phyloP scores from a whole-genome alignment of 1,140 invertebrate species.

The Drepana arcuata region DNA sequence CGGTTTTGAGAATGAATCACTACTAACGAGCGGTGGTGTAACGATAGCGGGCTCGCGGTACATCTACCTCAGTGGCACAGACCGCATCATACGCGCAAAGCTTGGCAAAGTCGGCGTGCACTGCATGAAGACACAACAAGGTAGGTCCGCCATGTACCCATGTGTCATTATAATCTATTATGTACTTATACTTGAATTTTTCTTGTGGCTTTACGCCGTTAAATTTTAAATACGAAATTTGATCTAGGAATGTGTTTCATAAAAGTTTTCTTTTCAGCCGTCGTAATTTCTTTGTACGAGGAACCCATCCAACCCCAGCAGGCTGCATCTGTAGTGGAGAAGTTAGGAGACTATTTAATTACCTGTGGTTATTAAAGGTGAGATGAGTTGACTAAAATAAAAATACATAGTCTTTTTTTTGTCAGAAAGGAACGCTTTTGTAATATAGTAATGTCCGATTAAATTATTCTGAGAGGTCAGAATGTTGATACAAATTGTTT shows the following conservation, averaged over 20 bases:
- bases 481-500: too few relatives aligned
- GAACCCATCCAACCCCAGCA: conserved; percentile 95
- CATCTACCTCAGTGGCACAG: conserved; percentile 93
- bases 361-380: conserved; percentile 91
- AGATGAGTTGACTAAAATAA: too few relatives aligned
- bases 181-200: neutral
- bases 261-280: conserved; percentile 77
- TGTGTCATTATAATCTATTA: neutral
- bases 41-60: conserved; percentile 91
- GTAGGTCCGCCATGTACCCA: too few relatives aligned
- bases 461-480: too few relatives aligned
- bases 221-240: neutral
- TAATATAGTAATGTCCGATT: too few relatives aligned
- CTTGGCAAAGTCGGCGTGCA: conserved; percentile 92
- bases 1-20: conserved; percentile 89
- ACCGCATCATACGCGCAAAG: conserved; percentile 92
- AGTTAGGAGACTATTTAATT: conserved; percentile 95
- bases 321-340: conserved; percentile 94
- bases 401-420: too few relatives aligned
- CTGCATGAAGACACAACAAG: conserved; percentile 95
- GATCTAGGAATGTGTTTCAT: conserved; percentile 1
- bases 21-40: conserved; percentile 87
- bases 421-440: too few relatives aligned
- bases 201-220: neutral
- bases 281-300: conserved; percentile 93